Percentiles rank a stretch among this genome's conserved stretches.
phyloP scores from a whole-genome alignment of 1,140 invertebrate species.

The Muscidifurax raptorellus region DNA sequence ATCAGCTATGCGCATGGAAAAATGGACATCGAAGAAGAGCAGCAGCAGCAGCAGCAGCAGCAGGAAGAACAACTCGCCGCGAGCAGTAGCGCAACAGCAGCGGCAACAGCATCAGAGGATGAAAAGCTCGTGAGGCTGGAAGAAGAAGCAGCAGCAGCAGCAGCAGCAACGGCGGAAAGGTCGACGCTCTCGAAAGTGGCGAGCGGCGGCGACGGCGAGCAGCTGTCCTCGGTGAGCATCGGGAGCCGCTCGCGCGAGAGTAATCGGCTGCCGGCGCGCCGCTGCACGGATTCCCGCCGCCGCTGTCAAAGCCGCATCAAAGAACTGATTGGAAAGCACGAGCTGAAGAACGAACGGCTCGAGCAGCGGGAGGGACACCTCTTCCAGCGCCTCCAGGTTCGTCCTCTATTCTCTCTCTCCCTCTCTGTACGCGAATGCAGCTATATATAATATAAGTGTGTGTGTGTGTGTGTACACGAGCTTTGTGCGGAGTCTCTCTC shows the following conservation, averaged over 20 bases:
- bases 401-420: neutral
- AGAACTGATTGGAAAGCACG: slow-evolving; percentile 75
- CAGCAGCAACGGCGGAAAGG: neutral
- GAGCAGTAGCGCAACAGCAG: too few relatives aligned
- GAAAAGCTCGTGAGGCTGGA: neutral
- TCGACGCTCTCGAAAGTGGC: neutral
- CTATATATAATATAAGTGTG: too few relatives aligned
- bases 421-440: too few relatives aligned
- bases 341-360: slow-evolving; percentile 78
- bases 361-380: slow-evolving; percentile 78
- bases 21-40: neutral
- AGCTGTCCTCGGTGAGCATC: neutral
- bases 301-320: slow-evolving; percentile 58
- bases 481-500: neutral
- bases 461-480: too few relatives aligned
- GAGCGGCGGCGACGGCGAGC: neutral
- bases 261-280: neutral
- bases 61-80: neutral
- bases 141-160: neutral
- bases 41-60: neutral
- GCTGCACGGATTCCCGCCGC: neutral
- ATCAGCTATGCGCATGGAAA: neutral
- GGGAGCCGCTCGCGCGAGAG: neutral
- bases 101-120: neutral
- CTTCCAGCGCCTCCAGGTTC: slow-evolving; percentile 68